Base-by-base conservation (phyloP, 2,888 invertebrate species). In the Cheilosia impressa region DNA sequence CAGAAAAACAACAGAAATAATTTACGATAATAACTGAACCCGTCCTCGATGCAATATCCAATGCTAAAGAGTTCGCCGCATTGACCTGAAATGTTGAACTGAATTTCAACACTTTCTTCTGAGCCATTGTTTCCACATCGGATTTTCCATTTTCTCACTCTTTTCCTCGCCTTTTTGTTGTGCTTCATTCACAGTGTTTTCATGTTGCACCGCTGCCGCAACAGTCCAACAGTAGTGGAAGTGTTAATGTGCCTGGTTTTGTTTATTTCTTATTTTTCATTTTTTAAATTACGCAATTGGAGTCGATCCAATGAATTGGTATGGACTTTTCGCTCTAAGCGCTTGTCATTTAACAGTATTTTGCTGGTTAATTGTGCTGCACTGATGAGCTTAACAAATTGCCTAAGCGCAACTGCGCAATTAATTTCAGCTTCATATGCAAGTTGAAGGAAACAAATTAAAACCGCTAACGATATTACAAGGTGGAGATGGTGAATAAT, bases 31-130 rank as follows among this genome's bases (percentile, higher is more conserved):
- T 75, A 75, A 68, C 55, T 75, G 47, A 69, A 58, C 52, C 58
- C 10, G 19, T 69, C 62, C 62, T 66, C 43, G 55, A 52, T 66
- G 41, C 57, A 76, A 52, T 38, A 38, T 71, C 57, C 69, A 79
- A 57, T 60, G 27, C 57, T 63, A 63, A 38, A 77, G 24, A 76
- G 52, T 77, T 72, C 76, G 60, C 77, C 38, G 76, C 76, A 85
- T 77, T 85, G 85, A 85, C 85, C 85, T 81, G 81, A 85, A 81
- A 85, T 81, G 76, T 62, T 85, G 81, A 85, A 85, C 81, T 85
- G 81, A 62, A 85, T 81, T 85, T 85, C 85, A 85, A 85, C 85
- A 85, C 85, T 85, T 84, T 84, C 81, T 81, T 85, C 81, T 19
- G 85, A 77, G 81, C 72, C 81, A 76, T 81, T 85, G 72, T 85